Conservation (phyloP, 2,113 vertebrate genomes). For the Poeciliopsis occidentalis region DNA sequence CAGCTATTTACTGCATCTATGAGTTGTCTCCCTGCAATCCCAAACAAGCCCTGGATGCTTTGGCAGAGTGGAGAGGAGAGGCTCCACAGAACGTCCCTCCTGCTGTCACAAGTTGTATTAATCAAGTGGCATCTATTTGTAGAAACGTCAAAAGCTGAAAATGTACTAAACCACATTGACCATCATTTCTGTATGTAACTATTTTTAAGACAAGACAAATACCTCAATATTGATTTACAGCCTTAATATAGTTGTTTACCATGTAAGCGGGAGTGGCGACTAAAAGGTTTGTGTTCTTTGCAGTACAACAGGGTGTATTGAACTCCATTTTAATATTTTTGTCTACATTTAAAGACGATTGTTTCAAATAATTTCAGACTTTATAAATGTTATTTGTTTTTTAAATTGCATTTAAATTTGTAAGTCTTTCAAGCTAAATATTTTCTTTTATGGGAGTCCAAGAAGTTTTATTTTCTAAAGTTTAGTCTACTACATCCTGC, state of each 20-base stretch:
- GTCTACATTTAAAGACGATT: background rate
- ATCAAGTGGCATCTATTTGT: constrained; percentile 83
- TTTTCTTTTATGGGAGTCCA: constrained; percentile 15
- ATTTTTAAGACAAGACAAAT: constrained; percentile 3
- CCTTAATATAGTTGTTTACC: background rate
- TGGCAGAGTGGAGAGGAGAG: constrained; percentile 84
- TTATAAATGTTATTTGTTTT: background rate
- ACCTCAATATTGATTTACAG: constrained; percentile 15
- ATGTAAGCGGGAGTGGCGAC: background rate
- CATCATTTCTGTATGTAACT: background rate
- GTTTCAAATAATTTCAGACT: background rate
- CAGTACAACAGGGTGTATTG: background rate
- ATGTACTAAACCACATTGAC: background rate
- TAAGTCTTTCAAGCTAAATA: constrained; percentile 10
- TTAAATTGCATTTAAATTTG: constrained; percentile 17
- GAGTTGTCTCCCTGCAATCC: constrained; percentile 90
- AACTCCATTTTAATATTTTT: background rate
- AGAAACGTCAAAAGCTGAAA: constrained; percentile 65
- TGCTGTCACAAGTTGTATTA: constrained; percentile 82
- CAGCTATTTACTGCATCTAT: constrained; percentile 89
- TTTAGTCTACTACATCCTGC: constrained; percentile 7
- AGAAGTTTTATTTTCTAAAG: background rate
- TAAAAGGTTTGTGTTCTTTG: background rate
- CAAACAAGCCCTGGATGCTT: constrained; percentile 80
- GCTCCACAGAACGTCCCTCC: constrained; percentile 75